Conservation (phyloP, 2,797 vertebrate species). For the Bryconaethiops microstoma region DNA sequence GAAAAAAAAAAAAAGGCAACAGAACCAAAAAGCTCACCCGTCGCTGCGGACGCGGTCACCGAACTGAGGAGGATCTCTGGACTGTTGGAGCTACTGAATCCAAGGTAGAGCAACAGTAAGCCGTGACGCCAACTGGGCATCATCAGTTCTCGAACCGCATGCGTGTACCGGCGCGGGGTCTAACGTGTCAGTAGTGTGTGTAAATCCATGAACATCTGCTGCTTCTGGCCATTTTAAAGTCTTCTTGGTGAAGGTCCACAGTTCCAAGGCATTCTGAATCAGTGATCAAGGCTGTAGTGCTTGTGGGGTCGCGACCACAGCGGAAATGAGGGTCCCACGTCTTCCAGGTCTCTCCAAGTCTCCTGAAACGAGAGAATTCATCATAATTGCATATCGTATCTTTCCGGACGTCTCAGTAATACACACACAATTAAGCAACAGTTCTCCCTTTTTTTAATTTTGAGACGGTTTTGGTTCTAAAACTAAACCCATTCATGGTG, state of each 20-base stretch:
- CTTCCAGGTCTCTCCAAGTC: background rate
- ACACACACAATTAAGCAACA: too few species aligned
- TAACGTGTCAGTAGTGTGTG: too few species aligned
- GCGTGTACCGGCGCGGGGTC: background rate
- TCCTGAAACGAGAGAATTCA: background rate
- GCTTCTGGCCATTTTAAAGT: background rate
- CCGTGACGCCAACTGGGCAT: too few species aligned
- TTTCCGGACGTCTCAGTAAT: too few species aligned
- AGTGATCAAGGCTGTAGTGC: background rate
- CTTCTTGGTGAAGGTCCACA: background rate
- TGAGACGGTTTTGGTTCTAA: too few species aligned
- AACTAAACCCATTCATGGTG: too few species aligned
- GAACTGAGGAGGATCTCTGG: background rate
- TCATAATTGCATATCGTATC: background rate
- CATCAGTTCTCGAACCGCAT: background rate
- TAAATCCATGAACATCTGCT: background rate
- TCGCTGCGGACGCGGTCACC: background rate
- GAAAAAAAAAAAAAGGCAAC: background rate
- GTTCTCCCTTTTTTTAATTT: too few species aligned
- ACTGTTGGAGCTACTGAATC: background rate
- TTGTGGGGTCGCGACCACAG: background rate
- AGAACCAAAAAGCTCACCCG: background rate
- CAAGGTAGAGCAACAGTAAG: background rate
- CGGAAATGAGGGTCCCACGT: background rate
- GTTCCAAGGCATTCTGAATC: background rate